Conservation (phyloP, 2,113 vertebrate species). For the Colius striatus region DNA sequence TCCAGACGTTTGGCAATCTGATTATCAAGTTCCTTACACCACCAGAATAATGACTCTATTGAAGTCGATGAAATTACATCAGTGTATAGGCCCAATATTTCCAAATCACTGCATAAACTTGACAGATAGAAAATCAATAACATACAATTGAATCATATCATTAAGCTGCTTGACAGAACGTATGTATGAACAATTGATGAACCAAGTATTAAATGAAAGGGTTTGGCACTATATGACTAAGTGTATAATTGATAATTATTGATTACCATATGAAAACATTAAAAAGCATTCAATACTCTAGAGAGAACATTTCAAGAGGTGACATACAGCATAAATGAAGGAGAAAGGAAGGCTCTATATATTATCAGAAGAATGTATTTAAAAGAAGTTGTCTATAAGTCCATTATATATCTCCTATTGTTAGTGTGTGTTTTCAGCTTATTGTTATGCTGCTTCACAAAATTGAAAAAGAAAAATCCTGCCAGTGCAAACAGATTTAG, state of each 20-base stretch:
- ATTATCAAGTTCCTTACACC: slow-evolving; percentile 49
- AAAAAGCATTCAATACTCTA: slow-evolving; percentile 16
- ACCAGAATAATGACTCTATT: slow-evolving; percentile 33
- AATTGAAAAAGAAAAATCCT: not conserved
- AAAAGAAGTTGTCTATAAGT: not conserved
- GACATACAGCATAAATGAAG: not conserved
- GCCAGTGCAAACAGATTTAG: not conserved
- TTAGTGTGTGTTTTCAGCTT: not conserved
- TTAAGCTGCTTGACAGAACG: slow-evolving; percentile 61
- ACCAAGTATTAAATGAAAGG: slow-evolving; percentile 63
- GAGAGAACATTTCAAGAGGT: slow-evolving; percentile 1
- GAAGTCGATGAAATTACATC: slow-evolving; percentile 63
- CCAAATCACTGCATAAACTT: slow-evolving; percentile 64
- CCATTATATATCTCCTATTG: not conserved
- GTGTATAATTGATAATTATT: slow-evolving; percentile 69
- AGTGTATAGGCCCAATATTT: slow-evolving; percentile 44
- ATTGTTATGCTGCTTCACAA: not conserved
- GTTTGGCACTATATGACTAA: slow-evolving; percentile 47
- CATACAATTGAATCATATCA: slow-evolving; percentile 65
- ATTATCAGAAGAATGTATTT: not conserved
- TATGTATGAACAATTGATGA: slow-evolving; percentile 70
- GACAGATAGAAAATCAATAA: slow-evolving; percentile 69
- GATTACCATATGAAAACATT: slow-evolving; percentile 41
- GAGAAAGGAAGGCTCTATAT: not conserved
- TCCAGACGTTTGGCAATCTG: slow-evolving; percentile 29